Evolutionary conservation across 2,888 invertebrate genomes (phyloP).

Genomic region (Griposia aprilina): DNA sequence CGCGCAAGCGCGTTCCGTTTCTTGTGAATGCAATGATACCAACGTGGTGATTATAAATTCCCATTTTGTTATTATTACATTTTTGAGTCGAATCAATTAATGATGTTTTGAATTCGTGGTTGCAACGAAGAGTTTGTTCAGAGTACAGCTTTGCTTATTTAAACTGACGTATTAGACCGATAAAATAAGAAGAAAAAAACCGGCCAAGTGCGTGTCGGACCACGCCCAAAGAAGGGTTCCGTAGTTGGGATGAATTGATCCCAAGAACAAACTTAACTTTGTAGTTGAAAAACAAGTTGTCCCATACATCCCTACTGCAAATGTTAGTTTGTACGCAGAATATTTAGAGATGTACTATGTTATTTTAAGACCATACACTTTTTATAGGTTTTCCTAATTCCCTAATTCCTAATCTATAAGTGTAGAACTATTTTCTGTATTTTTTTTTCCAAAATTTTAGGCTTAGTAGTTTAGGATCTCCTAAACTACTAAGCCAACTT

Average conservation of each 20-base stretch:
- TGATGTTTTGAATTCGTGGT: neutral
- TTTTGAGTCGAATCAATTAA: neutral
- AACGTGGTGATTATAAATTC: slow-evolving; percentile 69
- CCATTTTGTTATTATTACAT: slow-evolving; percentile 56
- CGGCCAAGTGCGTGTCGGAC: neutral
- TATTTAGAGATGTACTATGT: neutral
- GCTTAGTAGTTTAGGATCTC: neutral
- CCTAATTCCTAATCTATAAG: neutral
- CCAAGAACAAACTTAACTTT: neutral
- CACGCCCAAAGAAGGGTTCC: too few relatives aligned
- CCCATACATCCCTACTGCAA: neutral
- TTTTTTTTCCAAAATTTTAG: neutral
- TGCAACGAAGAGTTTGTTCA: neutral
- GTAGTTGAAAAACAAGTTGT: neutral
- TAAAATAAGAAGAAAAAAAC: neutral
- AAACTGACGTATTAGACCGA: neutral
- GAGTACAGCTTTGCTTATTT: neutral
- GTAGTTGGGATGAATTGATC: neutral
- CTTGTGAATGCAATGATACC: slow-evolving; percentile 84
- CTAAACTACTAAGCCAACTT: too few relatives aligned
- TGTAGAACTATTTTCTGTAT: neutral
- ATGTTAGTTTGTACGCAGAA: neutral
- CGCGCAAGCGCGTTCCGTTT: slow-evolving; percentile 88
- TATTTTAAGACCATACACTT: neutral
- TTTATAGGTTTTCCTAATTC: too few relatives aligned